These are phyloP conservation scores for Microchrysa polita DNA, from an alignment of 2,888 invertebrate species.

Conservation along the genomic window DNA sequence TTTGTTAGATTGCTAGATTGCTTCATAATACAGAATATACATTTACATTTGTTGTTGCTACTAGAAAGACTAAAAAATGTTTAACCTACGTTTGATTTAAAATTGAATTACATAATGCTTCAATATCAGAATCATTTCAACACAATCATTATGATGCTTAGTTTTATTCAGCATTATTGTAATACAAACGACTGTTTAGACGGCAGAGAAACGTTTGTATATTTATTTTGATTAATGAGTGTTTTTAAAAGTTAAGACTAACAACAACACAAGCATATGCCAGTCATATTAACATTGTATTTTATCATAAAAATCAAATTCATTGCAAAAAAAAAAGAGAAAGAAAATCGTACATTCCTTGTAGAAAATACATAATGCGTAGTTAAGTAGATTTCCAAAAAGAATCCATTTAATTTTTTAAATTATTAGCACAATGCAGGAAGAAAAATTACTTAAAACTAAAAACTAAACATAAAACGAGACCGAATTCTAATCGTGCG, in stretches of 20 bases:
- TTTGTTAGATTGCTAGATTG: neutral
- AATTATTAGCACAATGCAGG: too few species aligned
- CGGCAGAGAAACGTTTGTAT: neutral
- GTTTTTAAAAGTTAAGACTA: neutral
- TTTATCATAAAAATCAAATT: too few species aligned
- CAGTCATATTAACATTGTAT: too few species aligned
- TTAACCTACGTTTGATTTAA: neutral
- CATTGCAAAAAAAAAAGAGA: neutral
- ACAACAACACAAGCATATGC: neutral
- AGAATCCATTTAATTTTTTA: neutral
- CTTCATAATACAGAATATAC: constrained; percentile 15
- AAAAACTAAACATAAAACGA: too few species aligned
- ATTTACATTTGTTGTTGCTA: neutral
- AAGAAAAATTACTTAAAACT: too few species aligned
- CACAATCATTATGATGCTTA: neutral
- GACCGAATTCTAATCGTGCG: too few species aligned
- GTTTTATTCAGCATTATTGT: constrained; percentile 7
- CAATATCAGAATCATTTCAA: neutral
- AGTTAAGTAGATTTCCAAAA: neutral
- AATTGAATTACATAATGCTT: neutral
- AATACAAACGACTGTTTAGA: neutral
- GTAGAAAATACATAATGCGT: neutral
- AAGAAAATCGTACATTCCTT: neutral
- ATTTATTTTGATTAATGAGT: neutral
- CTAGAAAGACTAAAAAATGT: constrained; percentile 5